Evolutionary conservation across 2,797 vertebrate genomes (phyloP), one percentile per base, ranked within the genome.

Genomic region (Mormyrus hasselquistii): DNA sequence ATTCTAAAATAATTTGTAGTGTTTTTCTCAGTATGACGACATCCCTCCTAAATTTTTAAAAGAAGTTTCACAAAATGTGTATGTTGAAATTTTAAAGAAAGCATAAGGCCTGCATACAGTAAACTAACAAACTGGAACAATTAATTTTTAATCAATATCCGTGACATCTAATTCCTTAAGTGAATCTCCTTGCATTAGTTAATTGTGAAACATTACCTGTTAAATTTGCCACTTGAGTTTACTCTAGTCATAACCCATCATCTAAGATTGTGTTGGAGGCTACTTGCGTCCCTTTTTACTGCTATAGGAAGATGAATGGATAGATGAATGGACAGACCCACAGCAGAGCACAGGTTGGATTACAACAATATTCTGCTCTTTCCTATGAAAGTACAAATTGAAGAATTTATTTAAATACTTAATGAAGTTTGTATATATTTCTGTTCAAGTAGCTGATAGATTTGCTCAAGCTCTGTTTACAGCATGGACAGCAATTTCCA

Each of bases 141-240:
- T 82, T 3, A 47, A 82, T 82, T 82, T 82, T 82, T 82, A 47
- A 82, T 82, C 38, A 82, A 47, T 82, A 82, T 47, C 76, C 7
- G 19, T 47, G 41, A 47, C 19, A 82, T 82, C 19, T 44, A 47
- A 82, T 82, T 41, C 41, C 6, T 44, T 79, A 79, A 41, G 73
- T 79, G 73, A 79, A 41, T 41, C 14, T 44, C 73, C 41, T 47
- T 82, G 19, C 76, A 82, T 82, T 82, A 44, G 73, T 8, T 88
- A 83, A 29, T 91, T 82, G 76, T 73, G 69, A 73, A 90, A 9
- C 87, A 98, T 97, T 96, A 98, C 87, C 92, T 98, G 84, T 97
- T 98, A 38, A 73, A 73, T 73, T 73, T 38, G 69, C 69, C 34
- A 73, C 69, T 38, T 73, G 69, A 16, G 69, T 73, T 73, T 73